A percentile compares a stretch with the other conserved stretches of the same genome.
These are phyloP conservation scores for Mirza zaza DNA, from an alignment of 2,113 vertebrate genomes.

Conservation along the genomic window DNA sequence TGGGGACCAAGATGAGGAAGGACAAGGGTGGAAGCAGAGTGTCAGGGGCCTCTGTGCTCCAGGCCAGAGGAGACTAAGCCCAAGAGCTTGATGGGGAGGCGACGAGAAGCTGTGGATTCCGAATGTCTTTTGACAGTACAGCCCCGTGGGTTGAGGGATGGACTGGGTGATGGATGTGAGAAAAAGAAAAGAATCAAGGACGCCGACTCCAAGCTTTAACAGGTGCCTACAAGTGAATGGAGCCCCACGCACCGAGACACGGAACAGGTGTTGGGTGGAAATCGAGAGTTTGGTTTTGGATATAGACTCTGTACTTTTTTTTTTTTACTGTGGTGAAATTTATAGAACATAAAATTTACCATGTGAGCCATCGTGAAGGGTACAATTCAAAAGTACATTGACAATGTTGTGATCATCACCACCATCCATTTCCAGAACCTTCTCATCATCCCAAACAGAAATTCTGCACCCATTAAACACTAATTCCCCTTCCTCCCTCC, in stretches of 20 bases:
- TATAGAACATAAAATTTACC: neutral
- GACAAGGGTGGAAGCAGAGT: neutral
- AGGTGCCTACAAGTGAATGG: neutral
- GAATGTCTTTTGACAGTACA: neutral
- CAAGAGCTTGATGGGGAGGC: neutral
- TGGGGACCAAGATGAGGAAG: neutral
- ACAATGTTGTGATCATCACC: neutral
- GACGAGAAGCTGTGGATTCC: neutral
- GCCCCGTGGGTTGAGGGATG: neutral
- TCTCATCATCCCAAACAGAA: neutral
- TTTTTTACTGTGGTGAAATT: neutral
- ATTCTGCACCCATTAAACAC: neutral
- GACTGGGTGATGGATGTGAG: neutral
- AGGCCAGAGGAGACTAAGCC: neutral
- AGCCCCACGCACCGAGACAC: neutral
- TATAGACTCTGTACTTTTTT: too few species aligned
- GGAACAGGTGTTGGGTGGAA: neutral
- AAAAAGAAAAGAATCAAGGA: neutral
- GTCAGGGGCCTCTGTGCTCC: too few species aligned
- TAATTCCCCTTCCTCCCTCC: rapidly evolving
- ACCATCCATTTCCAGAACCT: neutral
- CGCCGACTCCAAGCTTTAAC: neutral
- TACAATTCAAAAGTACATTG: neutral
- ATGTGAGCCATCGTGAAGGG: neutral
- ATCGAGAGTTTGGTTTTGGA: neutral